A percentile compares a stretch with the other conserved stretches of the same genome.
These are phyloP conservation scores for Polydesmus complanatus DNA, from an alignment of 2,888 invertebrate species.

Conservation along the genomic window DNA sequence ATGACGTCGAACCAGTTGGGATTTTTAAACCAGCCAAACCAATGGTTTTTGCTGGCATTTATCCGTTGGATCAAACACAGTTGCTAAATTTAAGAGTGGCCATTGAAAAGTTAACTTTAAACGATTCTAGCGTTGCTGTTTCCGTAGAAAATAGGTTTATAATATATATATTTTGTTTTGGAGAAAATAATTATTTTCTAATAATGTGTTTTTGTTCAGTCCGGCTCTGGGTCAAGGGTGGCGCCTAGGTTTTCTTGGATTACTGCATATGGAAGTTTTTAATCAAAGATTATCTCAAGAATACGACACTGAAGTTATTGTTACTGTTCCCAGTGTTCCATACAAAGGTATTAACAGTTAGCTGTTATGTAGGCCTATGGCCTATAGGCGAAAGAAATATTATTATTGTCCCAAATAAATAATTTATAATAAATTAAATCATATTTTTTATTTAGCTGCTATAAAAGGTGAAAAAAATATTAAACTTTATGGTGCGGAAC, in stretches of 20 bases:
- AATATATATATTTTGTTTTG: background rate
- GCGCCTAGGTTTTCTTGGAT: slow-evolving; percentile 36
- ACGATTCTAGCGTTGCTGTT: slow-evolving; percentile 83
- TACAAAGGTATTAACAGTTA: slow-evolving; percentile 34
- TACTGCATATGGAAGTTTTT: slow-evolving; percentile 42
- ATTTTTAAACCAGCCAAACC: slow-evolving; percentile 56
- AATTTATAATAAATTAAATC: background rate
- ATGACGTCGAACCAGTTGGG: slow-evolving; percentile 42
- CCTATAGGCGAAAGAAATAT: too few relatives aligned
- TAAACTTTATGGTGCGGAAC: slow-evolving; percentile 33
- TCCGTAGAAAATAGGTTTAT: slow-evolving; percentile 61
- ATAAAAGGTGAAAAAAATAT: slow-evolving; percentile 52
- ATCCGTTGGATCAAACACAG: slow-evolving; percentile 80
- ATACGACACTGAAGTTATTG: slow-evolving; percentile 36
- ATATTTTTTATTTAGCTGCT: slow-evolving; percentile 38
- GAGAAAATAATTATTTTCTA: background rate
- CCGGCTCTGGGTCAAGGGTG: slow-evolving; percentile 39
- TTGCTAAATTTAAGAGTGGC: slow-evolving; percentile 57
- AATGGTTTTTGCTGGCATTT: slow-evolving; percentile 75
- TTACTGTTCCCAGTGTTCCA: slow-evolving; percentile 40
- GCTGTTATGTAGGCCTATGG: too few relatives aligned
- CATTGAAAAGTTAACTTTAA: slow-evolving; percentile 79
- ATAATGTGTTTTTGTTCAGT: slow-evolving; percentile 24
- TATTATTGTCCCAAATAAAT: too few relatives aligned
- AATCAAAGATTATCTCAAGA: slow-evolving; percentile 39